Evolutionary conservation across 1,140 invertebrate genomes (phyloP).

Genomic region (Sarcophaga bullata): DNA sequence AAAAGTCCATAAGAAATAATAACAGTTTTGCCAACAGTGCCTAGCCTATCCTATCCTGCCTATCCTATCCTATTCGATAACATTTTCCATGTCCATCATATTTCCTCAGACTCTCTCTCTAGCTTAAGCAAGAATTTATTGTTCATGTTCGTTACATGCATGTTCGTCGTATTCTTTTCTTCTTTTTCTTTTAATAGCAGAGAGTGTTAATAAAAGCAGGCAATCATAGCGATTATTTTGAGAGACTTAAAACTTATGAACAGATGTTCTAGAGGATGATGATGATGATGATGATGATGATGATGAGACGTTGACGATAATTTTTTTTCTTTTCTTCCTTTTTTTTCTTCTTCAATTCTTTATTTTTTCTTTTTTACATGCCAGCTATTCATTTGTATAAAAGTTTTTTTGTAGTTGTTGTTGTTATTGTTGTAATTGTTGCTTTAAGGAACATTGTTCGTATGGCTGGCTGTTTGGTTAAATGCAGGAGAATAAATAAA

Average conservation of each 20-base stretch:
- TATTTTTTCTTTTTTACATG: neutral
- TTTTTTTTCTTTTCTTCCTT: neutral
- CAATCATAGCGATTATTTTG: slow-evolving; percentile 15
- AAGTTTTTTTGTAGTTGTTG: no score
- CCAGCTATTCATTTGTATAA: neutral
- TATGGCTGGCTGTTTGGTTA: neutral
- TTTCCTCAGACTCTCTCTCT: no score
- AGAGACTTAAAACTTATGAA: neutral
- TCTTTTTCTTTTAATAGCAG: neutral
- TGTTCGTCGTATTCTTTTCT: neutral
- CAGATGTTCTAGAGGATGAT: slow-evolving; percentile 16
- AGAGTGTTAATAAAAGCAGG: slow-evolving; percentile 21
- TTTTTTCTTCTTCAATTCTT: no score
- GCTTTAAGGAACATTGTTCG: no score
- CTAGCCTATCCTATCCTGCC: no score
- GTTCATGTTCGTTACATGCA: no score
- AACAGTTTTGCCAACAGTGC: no score
- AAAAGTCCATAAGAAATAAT: no score
- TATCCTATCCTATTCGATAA: no score
- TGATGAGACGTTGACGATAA: neutral
- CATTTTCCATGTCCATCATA: no score
- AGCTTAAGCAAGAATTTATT: no score
- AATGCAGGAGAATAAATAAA: neutral
- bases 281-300: neutral
- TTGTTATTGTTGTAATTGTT: no score